Evolutionary conservation across 2,797 vertebrate species (phyloP).

Genomic region (Acrocephalus scirpaceus): DNA sequence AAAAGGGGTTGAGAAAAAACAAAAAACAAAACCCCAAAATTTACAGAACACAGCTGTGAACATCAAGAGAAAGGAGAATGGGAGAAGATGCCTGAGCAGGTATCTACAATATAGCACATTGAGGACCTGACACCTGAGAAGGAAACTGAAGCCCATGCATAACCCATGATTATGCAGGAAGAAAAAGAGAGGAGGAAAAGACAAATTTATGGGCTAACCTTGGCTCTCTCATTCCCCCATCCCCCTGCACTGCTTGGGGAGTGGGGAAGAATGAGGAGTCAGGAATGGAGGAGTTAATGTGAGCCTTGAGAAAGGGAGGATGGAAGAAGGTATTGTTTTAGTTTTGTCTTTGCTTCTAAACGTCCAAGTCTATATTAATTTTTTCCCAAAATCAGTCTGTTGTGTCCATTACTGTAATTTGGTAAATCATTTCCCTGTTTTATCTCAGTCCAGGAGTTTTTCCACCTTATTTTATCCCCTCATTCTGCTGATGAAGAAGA

Average conservation of each 20-base stretch:
- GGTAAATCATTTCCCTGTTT: neutral
- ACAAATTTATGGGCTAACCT: neutral
- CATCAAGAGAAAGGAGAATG: neutral
- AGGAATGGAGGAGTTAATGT: neutral
- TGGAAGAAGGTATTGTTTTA: neutral
- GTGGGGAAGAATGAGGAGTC: neutral
- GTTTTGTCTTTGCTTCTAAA: neutral
- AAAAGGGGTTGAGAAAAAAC: neutral
- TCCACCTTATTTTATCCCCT: neutral
- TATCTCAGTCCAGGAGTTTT: neutral
- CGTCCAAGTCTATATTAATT: neutral
- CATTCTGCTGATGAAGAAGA: neutral
- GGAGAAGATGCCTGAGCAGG: neutral
- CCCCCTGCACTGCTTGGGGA: accelerated
- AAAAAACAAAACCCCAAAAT: accelerated
- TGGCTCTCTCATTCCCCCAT: neutral
- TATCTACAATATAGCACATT: accelerated
- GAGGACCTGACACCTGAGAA: neutral
- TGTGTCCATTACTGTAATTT: neutral
- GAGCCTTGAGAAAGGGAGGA: neutral
- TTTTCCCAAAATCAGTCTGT: neutral
- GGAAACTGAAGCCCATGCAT: neutral
- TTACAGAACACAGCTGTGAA: neutral
- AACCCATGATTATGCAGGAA: accelerated
- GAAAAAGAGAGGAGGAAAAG: neutral